phyloP scores from a whole-genome alignment of 2,797 vertebrate species.

The Serranus cabrilla region DNA sequence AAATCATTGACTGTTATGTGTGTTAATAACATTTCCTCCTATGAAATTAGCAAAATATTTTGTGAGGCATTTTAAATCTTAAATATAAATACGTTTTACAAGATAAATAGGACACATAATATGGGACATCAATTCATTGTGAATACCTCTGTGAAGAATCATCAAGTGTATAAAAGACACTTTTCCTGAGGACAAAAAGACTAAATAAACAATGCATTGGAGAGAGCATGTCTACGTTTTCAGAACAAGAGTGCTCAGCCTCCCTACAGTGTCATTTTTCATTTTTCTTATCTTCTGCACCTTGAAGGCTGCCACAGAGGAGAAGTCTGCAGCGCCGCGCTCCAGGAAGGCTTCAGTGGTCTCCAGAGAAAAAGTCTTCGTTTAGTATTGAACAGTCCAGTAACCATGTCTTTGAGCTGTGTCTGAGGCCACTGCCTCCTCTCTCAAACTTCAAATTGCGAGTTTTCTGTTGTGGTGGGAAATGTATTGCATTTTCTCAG shows the following conservation, averaged over 20 bases:
- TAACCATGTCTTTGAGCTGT: constrained; percentile 76
- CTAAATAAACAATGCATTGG: constrained; percentile 67
- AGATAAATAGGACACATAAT: neutral
- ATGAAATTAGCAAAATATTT: neutral
- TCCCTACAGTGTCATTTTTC: constrained; percentile 79
- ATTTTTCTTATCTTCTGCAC: constrained; percentile 84
- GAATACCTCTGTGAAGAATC: constrained; percentile 1
- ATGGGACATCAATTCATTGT: neutral
- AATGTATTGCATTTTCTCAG: constrained; percentile 39
- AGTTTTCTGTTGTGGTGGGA: constrained; percentile 38
- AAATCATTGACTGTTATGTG: too few species aligned
- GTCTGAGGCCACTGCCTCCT: constrained; percentile 63
- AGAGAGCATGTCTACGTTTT: constrained; percentile 65
- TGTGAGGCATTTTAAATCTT: neutral
- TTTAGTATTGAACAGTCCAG: constrained; percentile 83
- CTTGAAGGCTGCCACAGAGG: constrained; percentile 80
- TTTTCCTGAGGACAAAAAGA: constrained; percentile 38
- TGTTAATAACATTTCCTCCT: too few species aligned
- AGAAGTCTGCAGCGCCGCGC: constrained; percentile 64
- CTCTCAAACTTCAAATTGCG: constrained; percentile 59
- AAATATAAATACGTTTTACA: neutral
- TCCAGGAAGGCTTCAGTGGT: constrained; percentile 76
- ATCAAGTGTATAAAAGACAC: constrained; percentile 5
- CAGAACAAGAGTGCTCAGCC: constrained; percentile 61
- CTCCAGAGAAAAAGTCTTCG: constrained; percentile 73